These are phyloP conservation scores for Onychomys torridus DNA, from an alignment of 2,797 vertebrate species.

Conservation along the genomic window DNA sequence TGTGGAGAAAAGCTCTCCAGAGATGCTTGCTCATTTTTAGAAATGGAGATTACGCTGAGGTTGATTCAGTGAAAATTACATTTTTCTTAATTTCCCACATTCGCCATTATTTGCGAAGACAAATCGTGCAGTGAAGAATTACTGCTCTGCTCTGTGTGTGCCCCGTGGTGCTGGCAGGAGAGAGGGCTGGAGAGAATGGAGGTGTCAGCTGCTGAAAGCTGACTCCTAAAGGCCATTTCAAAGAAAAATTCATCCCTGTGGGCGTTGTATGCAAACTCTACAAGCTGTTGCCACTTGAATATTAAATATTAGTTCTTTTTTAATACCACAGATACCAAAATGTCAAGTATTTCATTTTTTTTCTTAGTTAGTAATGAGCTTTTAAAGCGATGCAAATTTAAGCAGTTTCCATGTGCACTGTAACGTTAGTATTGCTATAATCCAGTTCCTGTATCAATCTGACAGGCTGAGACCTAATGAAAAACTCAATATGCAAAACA, in stretches of 20 bases:
- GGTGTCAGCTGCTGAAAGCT: conserved; percentile 82
- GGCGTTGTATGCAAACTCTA: conserved; percentile 83
- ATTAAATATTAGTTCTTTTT: conserved; percentile 84
- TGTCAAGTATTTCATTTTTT: conserved; percentile 78
- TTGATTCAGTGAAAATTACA: conserved; percentile 71
- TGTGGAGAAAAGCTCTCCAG: conserved; percentile 35
- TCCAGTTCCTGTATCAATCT: conserved; percentile 38
- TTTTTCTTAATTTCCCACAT: conserved; percentile 67
- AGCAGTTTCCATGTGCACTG: conserved; percentile 56
- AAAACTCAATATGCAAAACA: conserved; percentile 43
- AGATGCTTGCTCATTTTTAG: conserved; percentile 64
- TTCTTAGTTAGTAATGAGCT: conserved; percentile 69
- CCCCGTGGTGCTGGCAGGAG: conserved; percentile 66
- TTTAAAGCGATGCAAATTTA: conserved; percentile 73
- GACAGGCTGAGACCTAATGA: conserved; percentile 39
- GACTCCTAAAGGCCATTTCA: conserved; percentile 84
- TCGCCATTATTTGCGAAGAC: conserved; percentile 65
- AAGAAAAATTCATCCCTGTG: conserved; percentile 85
- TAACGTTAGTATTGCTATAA: conserved; percentile 35
- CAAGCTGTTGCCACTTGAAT: conserved; percentile 83
- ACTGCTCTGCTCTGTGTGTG: neutral
- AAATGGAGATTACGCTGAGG: conserved; percentile 59
- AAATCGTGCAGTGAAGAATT: conserved; percentile 74
- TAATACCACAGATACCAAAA: conserved; percentile 82
- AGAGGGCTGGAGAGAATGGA: conserved; percentile 66